Evolutionary conservation across 1,140 invertebrate species (phyloP).

Genomic region (Brachionus koreanus): DNA sequence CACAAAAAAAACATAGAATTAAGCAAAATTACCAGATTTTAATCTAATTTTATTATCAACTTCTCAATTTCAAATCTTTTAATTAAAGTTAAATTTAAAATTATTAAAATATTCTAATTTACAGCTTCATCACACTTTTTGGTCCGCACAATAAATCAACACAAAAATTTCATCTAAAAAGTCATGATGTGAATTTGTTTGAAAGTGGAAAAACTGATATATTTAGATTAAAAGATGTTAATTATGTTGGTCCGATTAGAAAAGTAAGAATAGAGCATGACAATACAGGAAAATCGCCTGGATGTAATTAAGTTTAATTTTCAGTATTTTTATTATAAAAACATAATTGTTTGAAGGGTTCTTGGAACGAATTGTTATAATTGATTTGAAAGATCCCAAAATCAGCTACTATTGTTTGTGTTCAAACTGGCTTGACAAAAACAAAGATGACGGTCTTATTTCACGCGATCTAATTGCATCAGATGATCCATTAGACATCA

Average conservation of each 20-base stretch:
- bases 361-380: constrained; percentile 53
- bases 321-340: not conserved
- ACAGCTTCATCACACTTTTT: constrained; percentile 35
- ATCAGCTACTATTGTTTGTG: constrained; percentile 59
- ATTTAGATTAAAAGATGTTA: constrained; percentile 51
- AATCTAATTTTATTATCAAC: no score
- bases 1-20: no score
- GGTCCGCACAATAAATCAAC: constrained; percentile 46
- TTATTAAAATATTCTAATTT: not conserved
- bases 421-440: constrained; percentile 56
- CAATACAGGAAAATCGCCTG: constrained; percentile 56
- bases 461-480: constrained; percentile 54
- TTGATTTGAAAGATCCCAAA: constrained; percentile 54
- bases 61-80: no score
- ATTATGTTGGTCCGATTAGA: constrained; percentile 56
- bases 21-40: no score
- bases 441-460: constrained; percentile 56
- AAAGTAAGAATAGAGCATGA: constrained; percentile 58
- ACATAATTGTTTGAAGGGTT: constrained; percentile 22
- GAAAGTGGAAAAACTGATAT: constrained; percentile 50
- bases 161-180: constrained; percentile 50
- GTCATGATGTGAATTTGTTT: constrained; percentile 48
- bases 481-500: constrained; percentile 53
- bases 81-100: no score
- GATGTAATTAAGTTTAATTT: constrained; percentile 52